Conservation (phyloP, 2,888 invertebrate genomes). For the Leucozona laternaria region DNA sequence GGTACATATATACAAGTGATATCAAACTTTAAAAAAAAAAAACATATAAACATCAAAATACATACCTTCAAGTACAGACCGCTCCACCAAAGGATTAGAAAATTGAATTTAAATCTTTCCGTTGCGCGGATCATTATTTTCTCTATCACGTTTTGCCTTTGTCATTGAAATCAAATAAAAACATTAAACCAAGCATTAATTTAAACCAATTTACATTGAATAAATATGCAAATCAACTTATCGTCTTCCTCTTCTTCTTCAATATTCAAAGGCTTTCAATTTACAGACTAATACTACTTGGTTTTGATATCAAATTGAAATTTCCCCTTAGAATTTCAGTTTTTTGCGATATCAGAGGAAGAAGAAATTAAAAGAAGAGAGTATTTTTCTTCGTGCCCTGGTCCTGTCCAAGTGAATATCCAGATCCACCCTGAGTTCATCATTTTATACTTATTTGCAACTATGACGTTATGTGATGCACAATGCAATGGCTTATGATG, state of each 20-base stretch:
- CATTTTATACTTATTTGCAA: conserved; percentile 25
- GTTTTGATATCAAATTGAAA: conserved; percentile 53
- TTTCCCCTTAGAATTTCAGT: conserved; percentile 59
- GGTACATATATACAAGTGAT: too few species aligned
- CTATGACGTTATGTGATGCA: background rate
- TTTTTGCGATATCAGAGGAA: conserved; percentile 44
- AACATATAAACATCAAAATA: too few species aligned
- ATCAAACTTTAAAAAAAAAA: too few species aligned
- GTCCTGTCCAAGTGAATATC: conserved; percentile 7
- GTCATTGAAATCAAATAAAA: conserved; percentile 62
- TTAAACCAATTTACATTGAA: conserved; percentile 48
- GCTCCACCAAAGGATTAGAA: background rate
- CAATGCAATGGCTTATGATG: conserved; percentile 10
- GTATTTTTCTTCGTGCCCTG: background rate
- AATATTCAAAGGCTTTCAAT: conserved; percentile 5
- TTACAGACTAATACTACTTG: background rate
- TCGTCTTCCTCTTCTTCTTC: background rate
- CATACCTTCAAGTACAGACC: background rate
- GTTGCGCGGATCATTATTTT: background rate
- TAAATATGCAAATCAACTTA: conserved; percentile 51
- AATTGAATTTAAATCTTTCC: conserved; percentile 1
- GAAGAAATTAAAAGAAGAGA: background rate
- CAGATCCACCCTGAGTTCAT: conserved; percentile 24
- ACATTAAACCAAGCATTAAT: conserved; percentile 41
- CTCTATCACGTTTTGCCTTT: background rate